Base-by-base conservation (phyloP, 2,888 invertebrate species). In the Sminthurinus aureus region DNA sequence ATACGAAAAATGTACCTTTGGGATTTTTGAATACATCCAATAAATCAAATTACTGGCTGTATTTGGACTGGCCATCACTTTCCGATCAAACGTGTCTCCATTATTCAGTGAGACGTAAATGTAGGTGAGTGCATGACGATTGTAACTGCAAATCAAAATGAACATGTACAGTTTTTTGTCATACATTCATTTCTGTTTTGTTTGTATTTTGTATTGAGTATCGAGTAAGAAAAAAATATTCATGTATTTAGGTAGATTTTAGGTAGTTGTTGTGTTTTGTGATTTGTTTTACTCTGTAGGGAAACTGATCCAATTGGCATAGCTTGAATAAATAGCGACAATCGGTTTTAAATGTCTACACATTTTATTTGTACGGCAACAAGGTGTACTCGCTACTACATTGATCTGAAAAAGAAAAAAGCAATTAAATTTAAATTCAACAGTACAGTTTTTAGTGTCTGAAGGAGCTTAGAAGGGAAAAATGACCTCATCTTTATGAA, bases 51-150 rank as follows among this genome's bases (percentile, higher is more conserved):
- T 86, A 2, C 85, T 51, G 0, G 79, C 75, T 0, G 86, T 79
- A 20, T 79, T 26, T 11, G n/a, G 8, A 3, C 79, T 38, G 6
- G 86, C 78, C 18, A 87, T 76, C 9, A 85, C 66, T 22, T 81
- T 83, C 20, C 75, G 80, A 64, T 84, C 84, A 58, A 87, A 87
- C 2, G 82, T 87, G 18, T 84, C 81, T 13, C 86, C 87, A 20
- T 80, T 66, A 75, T 87, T 83, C 26, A 69, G 82, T 0, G 87
- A 87, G 15, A 87, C 66, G 69, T 84, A 87, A 15, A 87, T 50
- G 24, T 79, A 84, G n/a, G 82, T 83, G 12, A 22, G 69, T 79
- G 24, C 38, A 51, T 15, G 58, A 58, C 58, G 58, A 58, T 58
- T 11, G 9, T 58, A 58, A 58, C 58, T 58, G 9, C 0, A 15